Evolutionary conservation across 1,140 invertebrate genomes (phyloP), one percentile per base, ranked within the genome.

Genomic region (Leptopilina boulardi): DNA sequence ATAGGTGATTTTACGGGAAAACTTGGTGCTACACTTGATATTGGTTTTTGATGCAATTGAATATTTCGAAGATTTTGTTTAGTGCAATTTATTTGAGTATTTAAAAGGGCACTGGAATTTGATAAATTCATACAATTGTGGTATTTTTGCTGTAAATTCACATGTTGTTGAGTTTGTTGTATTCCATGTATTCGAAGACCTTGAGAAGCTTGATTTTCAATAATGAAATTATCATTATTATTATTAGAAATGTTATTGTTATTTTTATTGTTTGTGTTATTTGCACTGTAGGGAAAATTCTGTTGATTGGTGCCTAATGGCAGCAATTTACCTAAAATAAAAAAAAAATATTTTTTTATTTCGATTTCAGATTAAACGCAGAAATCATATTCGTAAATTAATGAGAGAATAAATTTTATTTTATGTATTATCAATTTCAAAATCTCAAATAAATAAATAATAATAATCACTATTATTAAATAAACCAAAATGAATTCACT

Each of bases 1-100:
- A 95, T 95, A 84, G 93, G 95, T 82, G 93, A 96, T 87, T 94
- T 94, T 87, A 94, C 95, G 82, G 92, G 89, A 74, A 91, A 90
- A 81, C 94, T 96, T 30, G 95, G 95, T 73, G 95, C 95, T 56
- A 96, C 95, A 89, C 95, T 96, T 83, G 95, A 96, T 73, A 96
- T 94, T 72, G 96, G 96, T 87, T 95, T 95, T 87, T 94, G 91
- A 71, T 92, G 92, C 0, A 88, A 91, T 44, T 88, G 87, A 5
- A 86, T 77, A 73, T 84, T 90, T 70, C 88, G 79, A 73, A 86
- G 85, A 23, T 70, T 71, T 26, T 80, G 76, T 54, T 85, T 89
- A 19, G 84, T 86, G 0, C 74, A 21, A 41, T 21, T 38, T 38
- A 76, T 80, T 78, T 78, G 83, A 56, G 80, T 83, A 75, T 77